Evolutionary conservation across 2,113 vertebrate genomes (phyloP).

Genomic region (Phrynosoma blainvillii): DNA sequence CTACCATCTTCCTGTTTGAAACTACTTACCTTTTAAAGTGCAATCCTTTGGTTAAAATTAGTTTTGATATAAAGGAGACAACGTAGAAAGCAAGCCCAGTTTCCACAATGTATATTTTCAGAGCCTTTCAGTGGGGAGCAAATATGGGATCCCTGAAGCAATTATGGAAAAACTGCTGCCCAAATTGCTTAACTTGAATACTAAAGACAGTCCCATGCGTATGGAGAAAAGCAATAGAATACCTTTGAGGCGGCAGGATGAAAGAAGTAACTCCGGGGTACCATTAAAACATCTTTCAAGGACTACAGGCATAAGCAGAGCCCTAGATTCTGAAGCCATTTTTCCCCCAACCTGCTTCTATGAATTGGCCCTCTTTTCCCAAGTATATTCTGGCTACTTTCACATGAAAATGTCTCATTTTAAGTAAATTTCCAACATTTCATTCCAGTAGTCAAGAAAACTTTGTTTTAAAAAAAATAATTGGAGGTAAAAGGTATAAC

Average conservation of each 20-base stretch:
- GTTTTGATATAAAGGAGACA: neutral
- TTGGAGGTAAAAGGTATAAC: neutral
- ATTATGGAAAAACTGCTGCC: constrained; percentile 6
- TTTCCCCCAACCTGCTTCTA: neutral
- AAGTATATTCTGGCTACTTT: neutral
- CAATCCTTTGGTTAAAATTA: constrained; percentile 7
- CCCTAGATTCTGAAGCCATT: neutral
- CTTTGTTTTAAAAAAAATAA: neutral
- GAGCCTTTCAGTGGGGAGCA: neutral
- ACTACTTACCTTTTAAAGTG: neutral
- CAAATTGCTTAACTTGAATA: constrained; percentile 27
- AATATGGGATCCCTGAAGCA: neutral
- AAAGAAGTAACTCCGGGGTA: neutral
- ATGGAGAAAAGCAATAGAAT: constrained; percentile 8
- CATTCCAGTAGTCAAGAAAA: neutral
- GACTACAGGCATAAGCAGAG: constrained; percentile 28
- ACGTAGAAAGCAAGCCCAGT: neutral
- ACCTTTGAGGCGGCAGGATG: neutral
- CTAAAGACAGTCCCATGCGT: neutral
- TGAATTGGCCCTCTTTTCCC: neutral
- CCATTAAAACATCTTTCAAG: neutral
- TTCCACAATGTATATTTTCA: neutral
- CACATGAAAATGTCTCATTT: neutral
- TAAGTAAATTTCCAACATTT: neutral
- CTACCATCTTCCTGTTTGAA: neutral